These are phyloP conservation scores for Sialis fuliginosa DNA, from an alignment of 2,888 invertebrate genomes.

Conservation along the genomic window DNA sequence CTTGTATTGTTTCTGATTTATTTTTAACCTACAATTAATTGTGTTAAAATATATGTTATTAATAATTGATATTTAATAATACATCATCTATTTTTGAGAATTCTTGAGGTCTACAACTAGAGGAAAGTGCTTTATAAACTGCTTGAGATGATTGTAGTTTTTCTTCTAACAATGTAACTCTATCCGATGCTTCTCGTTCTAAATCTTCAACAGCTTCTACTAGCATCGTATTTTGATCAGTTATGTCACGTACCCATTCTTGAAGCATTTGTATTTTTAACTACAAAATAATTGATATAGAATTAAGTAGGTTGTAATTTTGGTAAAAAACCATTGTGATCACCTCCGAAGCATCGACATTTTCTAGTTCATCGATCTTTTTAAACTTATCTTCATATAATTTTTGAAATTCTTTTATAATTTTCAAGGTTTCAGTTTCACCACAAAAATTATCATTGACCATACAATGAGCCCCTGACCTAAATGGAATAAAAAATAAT, in stretches of 20 bases:
- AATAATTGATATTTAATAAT: background rate
- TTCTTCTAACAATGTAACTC: constrained; percentile 34
- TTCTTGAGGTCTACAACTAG: background rate
- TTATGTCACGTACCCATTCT: constrained; percentile 48
- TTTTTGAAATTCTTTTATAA: constrained; percentile 39
- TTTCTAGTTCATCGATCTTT: constrained; percentile 28
- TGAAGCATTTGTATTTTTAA: constrained; percentile 42
- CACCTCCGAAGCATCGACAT: background rate
- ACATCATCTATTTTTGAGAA: background rate
- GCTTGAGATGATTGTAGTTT: constrained; percentile 22
- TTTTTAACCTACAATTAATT: constrained; percentile 9
- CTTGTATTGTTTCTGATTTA: constrained; percentile 5
- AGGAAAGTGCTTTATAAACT: background rate
- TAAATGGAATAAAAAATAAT: too few relatives aligned
- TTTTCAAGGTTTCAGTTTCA: constrained; percentile 25
- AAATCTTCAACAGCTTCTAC: constrained; percentile 46
- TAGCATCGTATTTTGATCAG: constrained; percentile 48
- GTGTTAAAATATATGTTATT: background rate
- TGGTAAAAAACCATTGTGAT: background rate
- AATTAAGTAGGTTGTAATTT: background rate
- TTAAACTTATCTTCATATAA: constrained; percentile 42
- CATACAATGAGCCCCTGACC: too few relatives aligned
- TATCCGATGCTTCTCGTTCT: constrained; percentile 42
- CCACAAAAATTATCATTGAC: constrained; percentile 15
- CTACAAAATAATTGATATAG: constrained; percentile 22